Base-by-base conservation (phyloP, 1,140 invertebrate genomes). In the Drosophila willistoni region DNA sequence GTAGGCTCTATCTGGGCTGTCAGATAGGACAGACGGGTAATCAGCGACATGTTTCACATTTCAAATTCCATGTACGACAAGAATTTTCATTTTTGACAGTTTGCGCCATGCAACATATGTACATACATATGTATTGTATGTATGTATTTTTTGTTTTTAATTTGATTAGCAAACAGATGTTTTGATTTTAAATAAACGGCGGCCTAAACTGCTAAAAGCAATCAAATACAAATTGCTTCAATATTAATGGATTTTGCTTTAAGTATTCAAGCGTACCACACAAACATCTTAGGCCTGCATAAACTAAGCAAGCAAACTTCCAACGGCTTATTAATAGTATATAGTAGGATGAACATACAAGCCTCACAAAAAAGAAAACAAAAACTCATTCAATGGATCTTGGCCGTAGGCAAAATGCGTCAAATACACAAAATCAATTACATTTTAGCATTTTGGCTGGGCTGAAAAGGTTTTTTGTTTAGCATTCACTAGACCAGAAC, bases 401-500 rank as follows among this genome's bases (percentile, higher is more conserved):
- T 14, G 22, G 39, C 60, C 19, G 22, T 36, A 71, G 82, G 71
- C 70, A 59, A 62, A 79, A 78, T 68, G 79, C 82, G 84, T 87
- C 86, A 89, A 87, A 89, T 84, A 89, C 76, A 87, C 82, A 76
- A 87, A 87, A 87, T 86, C 84, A 87, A 87, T 87, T 87, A 87
- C 83, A 80, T 71, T 89, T 62, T 70, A 68, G 34, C 57, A 29
- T 66, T 39, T 54, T 17, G 13, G 13, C 13, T n/a, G 60, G 47
- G 60, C 19, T 56, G 36, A 34, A 44, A 42, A 34, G n/a, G 55
- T 60, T 33, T 68, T 74, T 56, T 73, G 71, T 73, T 72, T 74
- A 51, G 47, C 36, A 63, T 47, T 73, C 54, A 60, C 54, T 44
- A 42, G 61, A 64, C 66, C 47, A 51, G 44, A 51, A 65, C 59